phyloP scores from a whole-genome alignment of 2,888 invertebrate genomes.

The Chorisops tibialis region DNA sequence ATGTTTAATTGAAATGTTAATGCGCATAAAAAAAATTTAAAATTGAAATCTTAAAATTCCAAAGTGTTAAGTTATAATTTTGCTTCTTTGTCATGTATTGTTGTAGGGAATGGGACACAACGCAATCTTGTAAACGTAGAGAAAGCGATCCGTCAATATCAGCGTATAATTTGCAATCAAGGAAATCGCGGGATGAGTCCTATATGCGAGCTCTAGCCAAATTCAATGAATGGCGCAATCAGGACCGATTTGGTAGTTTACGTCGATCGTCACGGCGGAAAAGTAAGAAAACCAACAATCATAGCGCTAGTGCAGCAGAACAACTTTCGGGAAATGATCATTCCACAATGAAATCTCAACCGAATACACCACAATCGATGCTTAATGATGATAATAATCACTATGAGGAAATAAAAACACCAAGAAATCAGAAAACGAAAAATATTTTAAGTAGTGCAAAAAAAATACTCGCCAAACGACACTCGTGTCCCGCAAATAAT shows the following conservation, averaged over 20 bases:
- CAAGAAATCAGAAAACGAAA: not conserved
- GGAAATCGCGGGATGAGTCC: conserved; percentile 36
- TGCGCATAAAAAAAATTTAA: too few species aligned
- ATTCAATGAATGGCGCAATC: conserved; percentile 38
- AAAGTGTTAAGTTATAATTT: too few species aligned
- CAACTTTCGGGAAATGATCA: not conserved
- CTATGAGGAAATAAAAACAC: conserved; percentile 19
- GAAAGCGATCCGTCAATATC: conserved; percentile 37
- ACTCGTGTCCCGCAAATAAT: conserved; percentile 13
- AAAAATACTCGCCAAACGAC: conserved; percentile 8
- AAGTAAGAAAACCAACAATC: conserved; percentile 8
- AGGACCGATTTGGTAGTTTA: conserved; percentile 32
- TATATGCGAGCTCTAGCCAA: conserved; percentile 38
- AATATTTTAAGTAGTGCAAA: conserved; percentile 12
- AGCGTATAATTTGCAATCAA: conserved; percentile 23
- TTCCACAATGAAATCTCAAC: not conserved
- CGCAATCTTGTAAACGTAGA: conserved; percentile 35
- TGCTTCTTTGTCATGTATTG: conserved; percentile 15
- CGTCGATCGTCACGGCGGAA: conserved; percentile 13
- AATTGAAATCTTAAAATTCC: too few species aligned
- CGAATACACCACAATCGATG: conserved; percentile 2
- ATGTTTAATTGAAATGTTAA: too few species aligned
- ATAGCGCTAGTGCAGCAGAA: not conserved
- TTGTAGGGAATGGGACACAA: conserved; percentile 37
- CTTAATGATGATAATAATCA: conserved; percentile 5